Percentiles rank a stretch among this genome's conserved stretches.
Conservation (phyloP, 2,888 invertebrate genomes). For the Eristalis intricaria region DNA sequence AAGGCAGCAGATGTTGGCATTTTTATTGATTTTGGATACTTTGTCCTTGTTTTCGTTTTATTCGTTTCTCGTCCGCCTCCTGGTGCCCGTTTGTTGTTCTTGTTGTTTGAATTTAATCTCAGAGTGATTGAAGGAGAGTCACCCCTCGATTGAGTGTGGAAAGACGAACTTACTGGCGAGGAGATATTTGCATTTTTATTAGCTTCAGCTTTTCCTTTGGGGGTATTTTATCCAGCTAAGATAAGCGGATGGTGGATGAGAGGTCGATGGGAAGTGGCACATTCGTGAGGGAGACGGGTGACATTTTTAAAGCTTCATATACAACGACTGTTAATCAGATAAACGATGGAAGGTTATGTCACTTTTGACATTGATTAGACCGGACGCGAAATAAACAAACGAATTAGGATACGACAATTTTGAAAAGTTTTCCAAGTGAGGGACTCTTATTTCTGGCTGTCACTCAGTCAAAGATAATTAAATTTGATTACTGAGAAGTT, state of each 20-base stretch:
- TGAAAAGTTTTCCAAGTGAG: background rate
- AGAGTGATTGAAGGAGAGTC: constrained; percentile 21
- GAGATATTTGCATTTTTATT: constrained; percentile 33
- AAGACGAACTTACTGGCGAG: constrained; percentile 1
- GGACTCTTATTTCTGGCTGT: background rate
- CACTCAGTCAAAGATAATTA: no score
- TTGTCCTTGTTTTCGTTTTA: background rate
- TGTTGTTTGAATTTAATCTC: constrained; percentile 26
- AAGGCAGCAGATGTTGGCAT: constrained; percentile 32
- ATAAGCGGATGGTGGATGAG: background rate
- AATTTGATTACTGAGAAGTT: no score
- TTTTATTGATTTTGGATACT: constrained; percentile 32
- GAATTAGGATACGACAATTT: background rate
- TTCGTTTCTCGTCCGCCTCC: background rate
- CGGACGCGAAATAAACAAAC: background rate
- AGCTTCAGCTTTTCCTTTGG: background rate
- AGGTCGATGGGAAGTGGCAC: background rate
- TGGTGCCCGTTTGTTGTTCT: background rate
- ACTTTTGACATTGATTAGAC: background rate
- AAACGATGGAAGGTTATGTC: background rate
- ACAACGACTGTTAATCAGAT: background rate
- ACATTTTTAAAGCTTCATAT: background rate
- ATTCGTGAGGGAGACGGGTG: background rate
- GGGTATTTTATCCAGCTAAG: background rate
- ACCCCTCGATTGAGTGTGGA: background rate